Evolutionary conservation across 2,113 vertebrate genomes (phyloP).

Genomic region (Boleophthalmus pectinirostris): DNA sequence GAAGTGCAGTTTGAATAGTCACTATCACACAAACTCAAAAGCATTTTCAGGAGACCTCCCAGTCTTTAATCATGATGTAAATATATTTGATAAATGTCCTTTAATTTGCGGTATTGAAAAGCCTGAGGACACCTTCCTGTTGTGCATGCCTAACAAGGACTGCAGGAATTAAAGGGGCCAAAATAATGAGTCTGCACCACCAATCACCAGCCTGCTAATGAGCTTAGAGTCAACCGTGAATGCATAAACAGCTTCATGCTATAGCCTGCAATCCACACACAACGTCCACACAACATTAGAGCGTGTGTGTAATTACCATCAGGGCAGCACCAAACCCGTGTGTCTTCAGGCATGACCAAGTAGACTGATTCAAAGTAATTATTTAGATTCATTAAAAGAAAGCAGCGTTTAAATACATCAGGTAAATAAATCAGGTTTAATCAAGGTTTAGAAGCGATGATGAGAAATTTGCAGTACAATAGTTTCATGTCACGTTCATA

Average conservation of each 20-base stretch:
- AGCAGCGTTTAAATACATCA: slow-evolving; percentile 35
- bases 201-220: slow-evolving; percentile 59
- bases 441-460: slow-evolving; percentile 37
- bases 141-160: slow-evolving; percentile 38
- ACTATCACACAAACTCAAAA: slow-evolving; percentile 36
- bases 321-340: slow-evolving; percentile 35
- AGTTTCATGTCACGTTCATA: slow-evolving; percentile 4
- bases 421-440: slow-evolving; percentile 31
- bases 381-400: slow-evolving; percentile 1
- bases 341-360: slow-evolving; percentile 27
- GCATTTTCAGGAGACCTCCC: slow-evolving; percentile 4
- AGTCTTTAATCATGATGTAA: slow-evolving; percentile 22
- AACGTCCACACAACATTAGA: slow-evolving; percentile 38
- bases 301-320: slow-evolving; percentile 49
- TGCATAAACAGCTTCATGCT: slow-evolving; percentile 50
- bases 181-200: slow-evolving; percentile 65
- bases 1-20: slow-evolving; percentile 21
- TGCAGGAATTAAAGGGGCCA: slow-evolving; percentile 44
- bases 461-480: background rate
- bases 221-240: slow-evolving; percentile 56
- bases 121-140: slow-evolving; percentile 42
- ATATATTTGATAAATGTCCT: slow-evolving; percentile 38
- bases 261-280: slow-evolving; percentile 38
- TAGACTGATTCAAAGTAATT: slow-evolving; percentile 13
- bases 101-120: slow-evolving; percentile 37